Percentiles rank a stretch among this genome's conserved stretches.
phyloP scores from a whole-genome alignment of 2,113 vertebrate genomes.

The Entomyzon cyanotis region DNA sequence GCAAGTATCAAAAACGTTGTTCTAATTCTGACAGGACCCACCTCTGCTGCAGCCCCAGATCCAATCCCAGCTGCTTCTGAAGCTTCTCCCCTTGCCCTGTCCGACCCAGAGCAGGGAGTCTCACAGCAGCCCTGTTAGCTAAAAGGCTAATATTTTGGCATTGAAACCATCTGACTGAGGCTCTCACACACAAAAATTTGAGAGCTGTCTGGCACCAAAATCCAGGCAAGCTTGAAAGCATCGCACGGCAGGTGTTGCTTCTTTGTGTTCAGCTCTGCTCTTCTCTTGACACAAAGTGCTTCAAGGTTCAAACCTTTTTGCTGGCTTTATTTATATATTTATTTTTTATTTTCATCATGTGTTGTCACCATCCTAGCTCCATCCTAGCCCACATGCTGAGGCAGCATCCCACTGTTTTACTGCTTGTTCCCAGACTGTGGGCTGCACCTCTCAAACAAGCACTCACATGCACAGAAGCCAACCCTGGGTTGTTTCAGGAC shows the following conservation, averaged over 20 bases:
- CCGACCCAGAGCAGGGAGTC: not conserved
- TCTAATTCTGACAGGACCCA: not conserved
- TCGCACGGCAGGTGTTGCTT: accelerated
- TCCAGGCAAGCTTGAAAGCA: not conserved
- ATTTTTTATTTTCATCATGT: not conserved
- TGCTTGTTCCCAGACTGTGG: not conserved
- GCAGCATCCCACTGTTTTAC: not conserved
- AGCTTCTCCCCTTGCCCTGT: not conserved
- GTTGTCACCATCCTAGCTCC: not conserved
- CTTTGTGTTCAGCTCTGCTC: not conserved
- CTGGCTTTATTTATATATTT: not conserved
- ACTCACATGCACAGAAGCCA: not conserved
- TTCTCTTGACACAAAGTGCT: not conserved
- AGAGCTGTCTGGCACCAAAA: not conserved
- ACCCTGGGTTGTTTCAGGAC: not conserved
- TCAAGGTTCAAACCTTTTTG: not conserved
- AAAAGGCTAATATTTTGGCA: not conserved
- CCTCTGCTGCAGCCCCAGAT: not conserved
- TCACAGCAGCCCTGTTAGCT: not conserved
- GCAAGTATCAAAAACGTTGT: accelerated
- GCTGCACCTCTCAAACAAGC: not conserved
- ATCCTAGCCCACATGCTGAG: not conserved
- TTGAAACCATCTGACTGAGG: not conserved
- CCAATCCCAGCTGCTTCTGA: not conserved
- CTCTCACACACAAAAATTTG: not conserved